Evolutionary conservation across 64 coral and sea anemone genomes (phyloP), one percentile per base, ranked within the genome.

Genomic region (Orbicella faveolata): DNA sequence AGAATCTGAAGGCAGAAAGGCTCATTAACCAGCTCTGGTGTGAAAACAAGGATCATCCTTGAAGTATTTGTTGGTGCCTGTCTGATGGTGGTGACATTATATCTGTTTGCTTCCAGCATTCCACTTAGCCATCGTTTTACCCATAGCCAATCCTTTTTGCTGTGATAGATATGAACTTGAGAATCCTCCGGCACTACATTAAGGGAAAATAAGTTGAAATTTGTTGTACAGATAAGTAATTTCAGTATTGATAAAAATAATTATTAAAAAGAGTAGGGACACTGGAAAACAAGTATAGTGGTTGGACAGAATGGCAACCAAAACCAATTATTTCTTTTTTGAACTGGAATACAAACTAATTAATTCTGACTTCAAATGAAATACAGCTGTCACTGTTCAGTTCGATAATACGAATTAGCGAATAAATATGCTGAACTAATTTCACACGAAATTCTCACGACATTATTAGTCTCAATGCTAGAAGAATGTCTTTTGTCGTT

Each of bases 101-200:
- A 87, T 37, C 83, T 84, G 2, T 74, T 86, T 36, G 77, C 90
- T 14, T 86, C 41, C 33, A 92, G 4, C 36, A 92, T 87, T 69
- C 83, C 83, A 14, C 23, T 17, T 75, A 92, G 33, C 83, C 83
- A 92, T 62, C 77, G 61, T 15, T 92, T 79, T 25, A 92, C 90
- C 90, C 90, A 92, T 68, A 87, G 7, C 20, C 63, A 53, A 35
- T 92, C 90, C 77, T 63, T 77, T 36, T 80, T 87, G 62, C 90
- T 79, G 34, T 87, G 63, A 36, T 79, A 92, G 70, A 92, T 87
- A 52, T 92, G 90, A 36, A 92, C 90, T 80, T 69, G 83, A 35
- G 52, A 80, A 41, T 92, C 90, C 62, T 81, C 73, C 17, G 23
- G 36, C 21, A 91, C 89, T 91, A 52, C 8, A 59, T 20, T 33